Conservation (phyloP, 2,888 invertebrate species). For the Leptinotarsa haldemani region DNA sequence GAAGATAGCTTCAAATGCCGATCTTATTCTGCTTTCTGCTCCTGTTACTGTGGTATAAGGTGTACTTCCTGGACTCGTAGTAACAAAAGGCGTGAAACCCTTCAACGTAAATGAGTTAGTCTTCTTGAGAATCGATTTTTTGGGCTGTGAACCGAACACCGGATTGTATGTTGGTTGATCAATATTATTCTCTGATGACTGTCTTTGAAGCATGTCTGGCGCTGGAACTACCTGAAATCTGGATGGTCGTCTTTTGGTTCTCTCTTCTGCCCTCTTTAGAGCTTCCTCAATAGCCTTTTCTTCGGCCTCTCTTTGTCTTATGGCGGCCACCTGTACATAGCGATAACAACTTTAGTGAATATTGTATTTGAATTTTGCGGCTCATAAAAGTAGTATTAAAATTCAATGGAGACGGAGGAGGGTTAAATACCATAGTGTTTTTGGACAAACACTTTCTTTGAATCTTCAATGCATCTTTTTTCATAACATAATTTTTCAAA, state of each 20-base stretch:
- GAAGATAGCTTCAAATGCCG: conserved; percentile 92
- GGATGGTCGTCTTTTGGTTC: conserved; percentile 74
- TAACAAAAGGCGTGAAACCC: conserved; percentile 70
- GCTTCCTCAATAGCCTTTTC: conserved; percentile 69
- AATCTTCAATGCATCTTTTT: too few species aligned
- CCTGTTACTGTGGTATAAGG: conserved; percentile 90
- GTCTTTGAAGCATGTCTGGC: conserved; percentile 76
- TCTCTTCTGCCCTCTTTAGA: conserved; percentile 69
- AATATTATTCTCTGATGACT: conserved; percentile 62
- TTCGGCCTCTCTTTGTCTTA: conserved; percentile 60
- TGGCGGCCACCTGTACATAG: conserved; percentile 65
- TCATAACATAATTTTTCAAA: too few species aligned
- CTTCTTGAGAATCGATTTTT: conserved; percentile 93
- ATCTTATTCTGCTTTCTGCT: conserved; percentile 86
- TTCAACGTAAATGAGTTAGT: conserved; percentile 85
- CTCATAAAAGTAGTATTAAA: too few species aligned
- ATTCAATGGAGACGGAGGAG: too few species aligned
- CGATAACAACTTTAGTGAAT: too few species aligned
- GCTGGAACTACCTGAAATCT: conserved; percentile 80
- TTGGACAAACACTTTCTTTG: too few species aligned
- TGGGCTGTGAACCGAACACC: conserved; percentile 66
- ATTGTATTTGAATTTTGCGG: too few species aligned
- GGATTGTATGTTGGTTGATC: conserved; percentile 67
- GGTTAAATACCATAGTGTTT: too few species aligned
- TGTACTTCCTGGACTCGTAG: conserved; percentile 71